A percentile compares a stretch with the other conserved stretches of the same genome.
phyloP scores from a whole-genome alignment of 2,113 vertebrate genomes.

The Paracanthobrama guichenoti region DNA sequence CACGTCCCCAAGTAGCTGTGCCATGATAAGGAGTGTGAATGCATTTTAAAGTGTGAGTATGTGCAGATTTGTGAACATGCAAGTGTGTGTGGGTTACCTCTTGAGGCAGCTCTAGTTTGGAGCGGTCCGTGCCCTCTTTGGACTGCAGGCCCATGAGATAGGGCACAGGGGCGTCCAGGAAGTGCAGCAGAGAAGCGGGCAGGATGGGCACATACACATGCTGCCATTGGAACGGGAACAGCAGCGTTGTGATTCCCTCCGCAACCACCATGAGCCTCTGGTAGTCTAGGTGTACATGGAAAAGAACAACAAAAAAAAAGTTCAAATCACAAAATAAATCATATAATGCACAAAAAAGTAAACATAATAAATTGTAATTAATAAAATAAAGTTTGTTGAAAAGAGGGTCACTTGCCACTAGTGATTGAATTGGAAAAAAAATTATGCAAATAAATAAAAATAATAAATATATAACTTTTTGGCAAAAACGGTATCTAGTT shows the following conservation, averaged over 20 bases:
- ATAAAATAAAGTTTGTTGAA: background rate
- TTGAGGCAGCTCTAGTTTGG: slow-evolving; percentile 93
- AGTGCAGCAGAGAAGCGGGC: slow-evolving; percentile 90
- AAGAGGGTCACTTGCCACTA: background rate
- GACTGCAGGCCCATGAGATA: slow-evolving; percentile 96
- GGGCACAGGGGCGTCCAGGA: slow-evolving; percentile 94
- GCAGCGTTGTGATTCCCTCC: slow-evolving; percentile 86
- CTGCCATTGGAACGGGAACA: slow-evolving; percentile 98
- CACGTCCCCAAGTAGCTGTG: background rate
- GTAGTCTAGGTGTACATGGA: slow-evolving; percentile 79
- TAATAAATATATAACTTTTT: background rate
- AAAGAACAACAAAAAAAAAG: background rate
- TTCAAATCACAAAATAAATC: background rate
- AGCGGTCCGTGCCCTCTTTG: slow-evolving; percentile 89
- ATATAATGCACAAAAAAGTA: too few species aligned
- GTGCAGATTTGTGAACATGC: background rate
- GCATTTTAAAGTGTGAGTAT: background rate
- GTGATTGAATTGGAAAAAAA: background rate
- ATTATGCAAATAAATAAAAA: background rate
- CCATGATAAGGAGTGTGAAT: background rate
- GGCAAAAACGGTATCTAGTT: background rate
- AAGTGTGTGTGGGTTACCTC: slow-evolving; percentile 78
- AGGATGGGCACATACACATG: slow-evolving; percentile 97
- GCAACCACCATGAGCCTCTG: slow-evolving; percentile 95
- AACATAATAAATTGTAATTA: background rate